Conservation (phyloP, 2,888 invertebrate genomes). For the Escarpia spicata region DNA sequence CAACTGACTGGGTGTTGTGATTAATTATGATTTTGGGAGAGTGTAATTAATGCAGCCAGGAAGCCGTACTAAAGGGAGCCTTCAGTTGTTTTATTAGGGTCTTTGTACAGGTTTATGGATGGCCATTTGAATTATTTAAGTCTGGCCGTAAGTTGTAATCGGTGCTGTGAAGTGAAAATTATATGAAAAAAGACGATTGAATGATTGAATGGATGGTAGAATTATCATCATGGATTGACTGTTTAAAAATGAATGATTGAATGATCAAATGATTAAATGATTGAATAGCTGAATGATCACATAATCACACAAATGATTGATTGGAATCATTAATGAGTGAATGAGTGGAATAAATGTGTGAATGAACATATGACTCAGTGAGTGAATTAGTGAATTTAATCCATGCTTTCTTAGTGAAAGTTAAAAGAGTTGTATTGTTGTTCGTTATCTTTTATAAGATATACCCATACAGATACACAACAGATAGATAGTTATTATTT, state of each 20-base stretch:
- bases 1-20: background rate
- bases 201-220: too few species aligned
- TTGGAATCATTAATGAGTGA: background rate
- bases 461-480: too few species aligned
- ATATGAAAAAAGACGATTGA: background rate
- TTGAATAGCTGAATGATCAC: background rate
- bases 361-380: background rate
- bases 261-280: background rate
- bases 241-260: background rate
- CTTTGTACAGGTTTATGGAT: background rate
- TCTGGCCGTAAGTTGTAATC: background rate
- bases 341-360: background rate
- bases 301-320: background rate
- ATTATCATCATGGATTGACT: too few species aligned
- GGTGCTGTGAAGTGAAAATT: background rate
- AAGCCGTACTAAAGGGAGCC: background rate
- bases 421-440: too few species aligned
- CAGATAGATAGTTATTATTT: too few species aligned
- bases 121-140: background rate
- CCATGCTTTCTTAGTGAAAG: too few species aligned
- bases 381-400: background rate
- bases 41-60: background rate
- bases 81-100: background rate
- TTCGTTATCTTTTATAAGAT: too few species aligned
- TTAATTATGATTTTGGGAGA: background rate